Conservation (phyloP, 2,797 vertebrate species). For the Euthynnus affinis region DNA sequence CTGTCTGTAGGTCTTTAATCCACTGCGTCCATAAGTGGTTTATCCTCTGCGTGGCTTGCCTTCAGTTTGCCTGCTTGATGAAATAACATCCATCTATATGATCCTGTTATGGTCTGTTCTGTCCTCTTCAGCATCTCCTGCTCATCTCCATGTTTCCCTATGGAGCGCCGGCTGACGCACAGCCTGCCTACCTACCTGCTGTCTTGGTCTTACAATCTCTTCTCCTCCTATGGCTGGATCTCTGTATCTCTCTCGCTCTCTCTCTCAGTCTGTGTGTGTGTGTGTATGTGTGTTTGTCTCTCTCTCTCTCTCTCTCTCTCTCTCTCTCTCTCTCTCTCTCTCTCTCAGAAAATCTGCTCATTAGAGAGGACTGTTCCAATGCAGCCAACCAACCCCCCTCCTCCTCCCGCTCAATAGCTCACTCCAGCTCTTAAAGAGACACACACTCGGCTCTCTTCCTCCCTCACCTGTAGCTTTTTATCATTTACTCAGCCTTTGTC, state of each 20-base stretch:
- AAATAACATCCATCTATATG: constrained; percentile 79
- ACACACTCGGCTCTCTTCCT: constrained; percentile 69
- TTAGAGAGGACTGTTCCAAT: constrained; percentile 88
- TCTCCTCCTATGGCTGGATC: constrained; percentile 73
- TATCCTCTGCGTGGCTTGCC: constrained; percentile 78
- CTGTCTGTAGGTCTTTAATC: constrained; percentile 80
- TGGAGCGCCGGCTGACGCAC: constrained; percentile 77
- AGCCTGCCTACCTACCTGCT: constrained; percentile 72
- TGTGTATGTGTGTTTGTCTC: constrained; percentile 6
- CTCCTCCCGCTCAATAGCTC: constrained; percentile 71
- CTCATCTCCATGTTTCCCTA: constrained; percentile 78
- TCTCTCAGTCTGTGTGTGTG: constrained; percentile 60
- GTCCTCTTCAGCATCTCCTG: constrained; percentile 73
- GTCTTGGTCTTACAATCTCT: constrained; percentile 75
- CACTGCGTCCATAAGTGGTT: constrained; percentile 85
- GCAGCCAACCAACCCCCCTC: constrained; percentile 71
- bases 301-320: constrained; percentile 71
- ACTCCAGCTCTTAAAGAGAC: constrained; percentile 91
- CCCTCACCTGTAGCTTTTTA: constrained; percentile 68
- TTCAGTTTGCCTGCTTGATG: constrained; percentile 73
- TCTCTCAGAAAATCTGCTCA: constrained; percentile 87
- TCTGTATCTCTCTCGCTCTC: constrained; percentile 63
- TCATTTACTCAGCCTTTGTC: not conserved
- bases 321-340: constrained; percentile 52
- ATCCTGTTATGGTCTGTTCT: constrained; percentile 63